A percentile compares a stretch with the other conserved stretches of the same genome.
Evolutionary conservation across 2,797 vertebrate genomes (phyloP).

Genomic region (Lacerta viridis): DNA sequence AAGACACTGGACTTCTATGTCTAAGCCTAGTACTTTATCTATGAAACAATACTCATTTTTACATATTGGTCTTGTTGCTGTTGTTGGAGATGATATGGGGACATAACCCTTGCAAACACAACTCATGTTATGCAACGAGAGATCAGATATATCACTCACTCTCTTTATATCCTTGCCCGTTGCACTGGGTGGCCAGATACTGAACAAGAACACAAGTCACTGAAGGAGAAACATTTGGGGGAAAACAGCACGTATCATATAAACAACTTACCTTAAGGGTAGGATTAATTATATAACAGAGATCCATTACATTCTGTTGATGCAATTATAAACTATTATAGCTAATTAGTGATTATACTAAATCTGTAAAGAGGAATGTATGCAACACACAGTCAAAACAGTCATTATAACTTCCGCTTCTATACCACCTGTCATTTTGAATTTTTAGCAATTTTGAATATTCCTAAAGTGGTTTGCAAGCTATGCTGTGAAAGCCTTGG

Average conservation of each 20-base stretch:
- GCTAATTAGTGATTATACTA: conserved; percentile 44
- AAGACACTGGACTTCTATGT: not conserved
- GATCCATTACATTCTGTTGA: conserved; percentile 30
- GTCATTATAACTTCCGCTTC: conserved; percentile 28
- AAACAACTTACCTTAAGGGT: conserved; percentile 30
- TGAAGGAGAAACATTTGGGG: not conserved
- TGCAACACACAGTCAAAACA: conserved; percentile 28
- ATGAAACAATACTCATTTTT: not conserved
- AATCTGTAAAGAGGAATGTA: conserved; percentile 33
- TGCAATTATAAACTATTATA: conserved; percentile 42
- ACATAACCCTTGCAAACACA: not conserved
- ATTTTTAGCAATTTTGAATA: conserved; percentile 23
- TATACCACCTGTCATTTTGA: conserved; percentile 12
- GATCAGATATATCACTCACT: not conserved
- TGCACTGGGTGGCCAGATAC: not conserved
- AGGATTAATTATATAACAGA: conserved; percentile 42
- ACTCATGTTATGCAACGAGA: not conserved
- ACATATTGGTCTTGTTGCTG: not conserved
- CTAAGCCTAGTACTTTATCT: not conserved
- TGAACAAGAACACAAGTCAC: conserved; percentile 25
- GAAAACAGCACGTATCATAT: not conserved
- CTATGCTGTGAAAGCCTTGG: not conserved
- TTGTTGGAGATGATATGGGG: not conserved
- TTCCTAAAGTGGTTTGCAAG: not conserved
- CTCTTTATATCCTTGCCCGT: not conserved